A percentile compares a stretch with the other conserved stretches of the same genome.
phyloP scores from a whole-genome alignment of 2,797 vertebrate genomes.

The Graptemys geographica region DNA sequence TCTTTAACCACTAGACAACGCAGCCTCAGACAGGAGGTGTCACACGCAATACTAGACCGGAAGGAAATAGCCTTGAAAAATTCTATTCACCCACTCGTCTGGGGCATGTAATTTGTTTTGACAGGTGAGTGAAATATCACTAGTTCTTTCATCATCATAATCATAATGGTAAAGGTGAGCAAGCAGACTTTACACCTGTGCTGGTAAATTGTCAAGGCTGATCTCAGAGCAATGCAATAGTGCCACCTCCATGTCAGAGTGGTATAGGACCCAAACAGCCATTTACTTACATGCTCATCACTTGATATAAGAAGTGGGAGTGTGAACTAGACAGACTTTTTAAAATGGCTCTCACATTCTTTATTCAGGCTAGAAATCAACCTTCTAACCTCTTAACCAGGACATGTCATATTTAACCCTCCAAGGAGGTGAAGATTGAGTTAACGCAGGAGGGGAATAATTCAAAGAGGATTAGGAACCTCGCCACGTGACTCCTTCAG shows the following conservation, averaged over 20 bases:
- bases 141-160: neutral
- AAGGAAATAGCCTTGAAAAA: conserved; percentile 32
- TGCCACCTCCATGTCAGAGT: neutral
- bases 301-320: neutral
- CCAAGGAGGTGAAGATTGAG: rapidly evolving
- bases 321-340: neutral
- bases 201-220: neutral
- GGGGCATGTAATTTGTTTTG: neutral
- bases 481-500: rapidly evolving
- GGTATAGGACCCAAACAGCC: neutral
- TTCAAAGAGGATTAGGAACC: neutral
- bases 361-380: neutral
- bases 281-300: neutral
- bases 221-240: neutral
- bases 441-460: neutral
- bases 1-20: rapidly evolving
- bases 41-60: neutral
- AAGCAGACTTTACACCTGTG: neutral
- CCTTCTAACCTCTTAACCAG: rapidly evolving
- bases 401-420: neutral
- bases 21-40: neutral
- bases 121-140: conserved; percentile 1
- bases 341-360: neutral
- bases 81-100: conserved; percentile 16
- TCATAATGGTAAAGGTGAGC: neutral